A percentile compares a stretch with the other conserved stretches of the same genome.
Evolutionary conservation across 2,797 vertebrate species (phyloP).

Genomic region (Siniperca obscura): DNA sequence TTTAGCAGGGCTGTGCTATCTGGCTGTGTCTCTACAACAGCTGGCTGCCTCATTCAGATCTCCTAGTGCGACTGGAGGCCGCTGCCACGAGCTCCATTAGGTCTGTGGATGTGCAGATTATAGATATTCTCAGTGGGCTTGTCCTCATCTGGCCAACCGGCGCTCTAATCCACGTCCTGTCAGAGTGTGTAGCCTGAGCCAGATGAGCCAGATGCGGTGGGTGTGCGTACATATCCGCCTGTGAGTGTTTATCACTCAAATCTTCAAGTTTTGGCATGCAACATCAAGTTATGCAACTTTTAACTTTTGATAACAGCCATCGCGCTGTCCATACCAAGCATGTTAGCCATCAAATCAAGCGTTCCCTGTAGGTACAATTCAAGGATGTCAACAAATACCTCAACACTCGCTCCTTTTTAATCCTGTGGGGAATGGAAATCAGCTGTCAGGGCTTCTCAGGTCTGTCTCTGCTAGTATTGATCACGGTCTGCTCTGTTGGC

Average conservation of each 20-base stretch:
- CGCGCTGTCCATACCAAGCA: background rate
- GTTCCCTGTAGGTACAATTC: constrained; percentile 24
- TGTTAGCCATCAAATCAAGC: constrained; percentile 23
- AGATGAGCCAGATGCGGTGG: constrained; percentile 70
- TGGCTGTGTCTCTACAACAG: constrained; percentile 51
- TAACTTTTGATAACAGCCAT: constrained; percentile 15
- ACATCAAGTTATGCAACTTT: constrained; percentile 53
- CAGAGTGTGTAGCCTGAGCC: constrained; percentile 37
- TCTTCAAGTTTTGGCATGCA: constrained; percentile 45
- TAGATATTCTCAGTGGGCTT: constrained; percentile 55
- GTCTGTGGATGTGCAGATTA: constrained; percentile 68
- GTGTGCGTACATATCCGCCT: constrained; percentile 12
- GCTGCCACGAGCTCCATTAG: constrained; percentile 54
- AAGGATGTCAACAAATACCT: constrained; percentile 36
- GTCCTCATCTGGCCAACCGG: constrained; percentile 49
- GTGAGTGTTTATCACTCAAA: constrained; percentile 41
- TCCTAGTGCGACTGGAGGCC: constrained; percentile 43
- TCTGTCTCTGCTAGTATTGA: constrained; percentile 59
- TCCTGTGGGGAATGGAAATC: constrained; percentile 35
- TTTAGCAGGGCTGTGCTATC: constrained; percentile 28
- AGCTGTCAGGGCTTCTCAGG: constrained; percentile 45
- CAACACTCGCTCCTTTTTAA: constrained; percentile 17
- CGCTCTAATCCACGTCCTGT: constrained; percentile 77
- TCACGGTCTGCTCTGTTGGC: constrained; percentile 43
- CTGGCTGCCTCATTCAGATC: constrained; percentile 57